phyloP scores from a whole-genome alignment of 2,797 vertebrate species.

The Novumbra hubbsi region DNA sequence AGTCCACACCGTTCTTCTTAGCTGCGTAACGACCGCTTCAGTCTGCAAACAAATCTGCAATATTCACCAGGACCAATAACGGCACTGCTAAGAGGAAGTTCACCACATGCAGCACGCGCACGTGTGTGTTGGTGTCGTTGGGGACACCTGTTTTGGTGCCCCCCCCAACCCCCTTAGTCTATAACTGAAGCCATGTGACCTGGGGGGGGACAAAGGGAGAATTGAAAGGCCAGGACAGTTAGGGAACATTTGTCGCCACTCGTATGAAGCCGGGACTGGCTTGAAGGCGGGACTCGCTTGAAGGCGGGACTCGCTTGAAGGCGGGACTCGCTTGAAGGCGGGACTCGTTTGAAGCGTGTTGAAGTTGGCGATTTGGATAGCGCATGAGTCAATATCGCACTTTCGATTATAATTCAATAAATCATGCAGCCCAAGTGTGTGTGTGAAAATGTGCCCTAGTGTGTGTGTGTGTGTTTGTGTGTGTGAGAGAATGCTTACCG shows the following conservation, averaged over 20 bases:
- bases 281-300: background rate
- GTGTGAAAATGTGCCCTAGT: no score
- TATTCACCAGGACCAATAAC: no score
- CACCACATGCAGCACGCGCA: background rate
- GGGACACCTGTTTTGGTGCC: constrained; percentile 16
- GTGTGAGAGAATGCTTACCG: constrained; percentile 64
- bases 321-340: background rate
- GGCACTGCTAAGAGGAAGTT: background rate
- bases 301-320: background rate
- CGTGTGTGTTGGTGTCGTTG: background rate
- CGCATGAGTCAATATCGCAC: no score
- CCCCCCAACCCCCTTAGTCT: background rate
- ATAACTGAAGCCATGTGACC: constrained; percentile 14
- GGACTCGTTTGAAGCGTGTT: no score
- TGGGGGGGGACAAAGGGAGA: constrained; percentile 10
- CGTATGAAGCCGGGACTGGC: background rate
- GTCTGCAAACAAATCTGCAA: no score
- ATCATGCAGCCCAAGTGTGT: no score
- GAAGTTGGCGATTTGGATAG: no score
- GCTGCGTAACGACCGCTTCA: background rate
- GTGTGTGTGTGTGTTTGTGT: background rate
- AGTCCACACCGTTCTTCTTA: no score
- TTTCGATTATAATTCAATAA: no score
- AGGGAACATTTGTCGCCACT: constrained; percentile 8
- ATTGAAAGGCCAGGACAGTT: constrained; percentile 10